These are phyloP conservation scores for Aporophyla lueneburgensis DNA, from an alignment of 2,888 invertebrate species.

Conservation along the genomic window DNA sequence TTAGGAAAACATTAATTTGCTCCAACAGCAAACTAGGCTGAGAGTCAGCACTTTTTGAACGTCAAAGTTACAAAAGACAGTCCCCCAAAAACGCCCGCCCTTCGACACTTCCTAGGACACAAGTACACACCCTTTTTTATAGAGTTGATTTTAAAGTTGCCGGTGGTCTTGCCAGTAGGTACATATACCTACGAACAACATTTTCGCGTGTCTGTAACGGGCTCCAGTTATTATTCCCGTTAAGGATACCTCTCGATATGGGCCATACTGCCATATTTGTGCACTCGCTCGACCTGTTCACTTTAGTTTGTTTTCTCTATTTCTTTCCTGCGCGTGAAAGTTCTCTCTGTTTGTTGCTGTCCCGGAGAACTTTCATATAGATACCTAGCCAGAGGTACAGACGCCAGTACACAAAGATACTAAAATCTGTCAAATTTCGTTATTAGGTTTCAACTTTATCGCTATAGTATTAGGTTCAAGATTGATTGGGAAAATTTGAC, in stretches of 20 bases:
- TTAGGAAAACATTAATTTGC: no score
- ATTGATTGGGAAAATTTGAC: no score
- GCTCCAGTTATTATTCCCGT: constrained; percentile 50
- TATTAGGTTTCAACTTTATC: no score
- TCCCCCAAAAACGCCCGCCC: no score
- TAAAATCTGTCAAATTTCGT: no score
- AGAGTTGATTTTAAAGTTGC: background rate
- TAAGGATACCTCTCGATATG: constrained; percentile 37
- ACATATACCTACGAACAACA: background rate
- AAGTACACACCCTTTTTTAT: no score
- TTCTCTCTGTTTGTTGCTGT: constrained; percentile 5
- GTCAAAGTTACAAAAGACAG: no score
- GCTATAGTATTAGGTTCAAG: no score
- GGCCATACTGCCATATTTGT: constrained; percentile 32
- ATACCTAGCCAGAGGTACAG: background rate
- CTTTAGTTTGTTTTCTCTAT: constrained; percentile 35
- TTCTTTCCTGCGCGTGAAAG: constrained; percentile 34
- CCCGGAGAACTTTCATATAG: background rate
- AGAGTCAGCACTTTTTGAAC: no score
- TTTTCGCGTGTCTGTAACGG: constrained; percentile 23
- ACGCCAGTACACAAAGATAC: no score
- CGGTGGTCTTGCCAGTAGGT: background rate
- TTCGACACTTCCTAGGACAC: no score
- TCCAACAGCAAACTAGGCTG: no score
- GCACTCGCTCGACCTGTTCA: constrained; percentile 26